Evolutionary conservation across 2,888 invertebrate species (phyloP), one percentile per base, ranked within the genome.

Genomic region (Polylopha cassiicola): DNA sequence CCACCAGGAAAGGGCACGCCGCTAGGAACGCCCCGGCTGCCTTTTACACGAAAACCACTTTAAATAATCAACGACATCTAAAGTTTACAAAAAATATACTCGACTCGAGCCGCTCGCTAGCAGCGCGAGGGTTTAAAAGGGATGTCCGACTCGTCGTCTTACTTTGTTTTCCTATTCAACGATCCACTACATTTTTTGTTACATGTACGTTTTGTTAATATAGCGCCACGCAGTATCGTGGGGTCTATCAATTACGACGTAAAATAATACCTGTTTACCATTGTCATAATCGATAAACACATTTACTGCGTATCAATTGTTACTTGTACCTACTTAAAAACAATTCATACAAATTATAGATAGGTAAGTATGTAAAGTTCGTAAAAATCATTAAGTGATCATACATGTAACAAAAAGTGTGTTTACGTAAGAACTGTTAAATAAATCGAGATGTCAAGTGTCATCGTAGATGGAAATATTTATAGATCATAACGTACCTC

Each of bases 21-120:
- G 59, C 66, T 69, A 71, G 69, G 67, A 73, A 71, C 65, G 71
- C 62, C 68, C 67, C 67, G 67, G 60, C 57, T 56, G 53, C 50
- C 62, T 55, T 57, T 45, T 47, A 48, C 47, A 47, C 47, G 38
- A 46, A 55, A 47, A 55, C 51, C 56, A 53, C 58, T 54, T 61
- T 56, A 58, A 60, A 61, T 57, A 60, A 53, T 60, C 61, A 58
- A 48, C 46, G 46, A 44, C 44, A 36, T 41, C 30, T 29, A 29
- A 47, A 49, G 27, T 41, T 37, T 31, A 47, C 44, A 51, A 51
- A 51, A 48, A 48, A 42, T 32, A 39, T 30, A 38, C 33, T 39
- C 44, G 22, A 43, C 37, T 21, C 39, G 23, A 28, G 30, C 45
- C 36, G 47, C 43, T 37, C 26, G 55, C 58, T 47, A 55, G 51